Evolutionary conservation across 1,140 invertebrate genomes (phyloP).

Genomic region (Sminthurides bifidus): DNA sequence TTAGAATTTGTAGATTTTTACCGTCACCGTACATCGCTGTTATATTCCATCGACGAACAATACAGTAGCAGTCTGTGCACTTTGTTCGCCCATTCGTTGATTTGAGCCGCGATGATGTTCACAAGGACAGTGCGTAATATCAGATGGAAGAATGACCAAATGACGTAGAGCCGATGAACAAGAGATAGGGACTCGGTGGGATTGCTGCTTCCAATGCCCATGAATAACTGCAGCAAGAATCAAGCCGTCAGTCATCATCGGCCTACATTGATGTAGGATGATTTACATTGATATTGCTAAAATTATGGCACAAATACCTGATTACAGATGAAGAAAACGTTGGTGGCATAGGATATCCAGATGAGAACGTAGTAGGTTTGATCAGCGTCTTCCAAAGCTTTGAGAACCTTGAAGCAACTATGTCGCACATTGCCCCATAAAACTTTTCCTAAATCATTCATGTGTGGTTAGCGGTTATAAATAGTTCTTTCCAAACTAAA

Average conservation of each 20-base stretch:
- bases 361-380: slow-evolving; percentile 22
- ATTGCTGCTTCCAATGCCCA: slow-evolving; percentile 12
- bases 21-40: slow-evolving; percentile 16
- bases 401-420: slow-evolving; percentile 15
- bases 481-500: not conserved
- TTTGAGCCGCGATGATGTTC: slow-evolving; percentile 21
- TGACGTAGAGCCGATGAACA: slow-evolving; percentile 19
- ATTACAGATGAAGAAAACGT: slow-evolving; percentile 29
- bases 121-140: slow-evolving; percentile 16
- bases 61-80: slow-evolving; percentile 14
- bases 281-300: not conserved
- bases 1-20: not conserved
- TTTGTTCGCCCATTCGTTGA: slow-evolving; percentile 20
- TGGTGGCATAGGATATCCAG: slow-evolving; percentile 26
- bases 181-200: not conserved
- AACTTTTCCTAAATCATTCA: slow-evolving; percentile 10
- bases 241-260: not conserved
- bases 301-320: slow-evolving; percentile 13
- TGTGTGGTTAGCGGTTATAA: not conserved
- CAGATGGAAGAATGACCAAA: slow-evolving; percentile 25
- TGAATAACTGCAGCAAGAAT: not conserved
- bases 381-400: slow-evolving; percentile 21
- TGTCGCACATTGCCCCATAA: slow-evolving; percentile 14
- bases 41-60: slow-evolving; percentile 24
- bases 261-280: not conserved